Conservation (phyloP, 2,888 invertebrate species). For the Sminthurinus aureus region DNA sequence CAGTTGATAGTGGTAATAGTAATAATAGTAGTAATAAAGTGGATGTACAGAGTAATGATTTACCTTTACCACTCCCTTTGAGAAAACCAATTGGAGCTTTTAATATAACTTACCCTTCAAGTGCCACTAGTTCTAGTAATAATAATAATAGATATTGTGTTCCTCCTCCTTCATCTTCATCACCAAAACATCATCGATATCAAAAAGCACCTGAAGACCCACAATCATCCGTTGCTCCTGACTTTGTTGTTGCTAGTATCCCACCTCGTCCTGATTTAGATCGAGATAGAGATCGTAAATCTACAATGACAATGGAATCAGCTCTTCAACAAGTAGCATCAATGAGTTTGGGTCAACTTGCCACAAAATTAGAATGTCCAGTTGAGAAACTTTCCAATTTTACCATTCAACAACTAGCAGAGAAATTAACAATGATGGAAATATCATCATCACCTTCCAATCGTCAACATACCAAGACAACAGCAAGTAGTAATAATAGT, state of each 20-base stretch:
- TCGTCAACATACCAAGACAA: background rate
- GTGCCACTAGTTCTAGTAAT: background rate
- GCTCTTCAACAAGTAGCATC: slow-evolving; percentile 81
- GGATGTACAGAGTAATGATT: slow-evolving; percentile 63
- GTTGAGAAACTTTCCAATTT: slow-evolving; percentile 80
- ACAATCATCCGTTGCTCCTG: background rate
- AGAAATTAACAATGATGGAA: slow-evolving; percentile 71
- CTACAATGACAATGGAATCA: slow-evolving; percentile 54
- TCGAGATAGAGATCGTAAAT: background rate
- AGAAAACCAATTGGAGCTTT: slow-evolving; percentile 24
- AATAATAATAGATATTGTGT: slow-evolving; percentile 32
- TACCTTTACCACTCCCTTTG: slow-evolving; percentile 71
- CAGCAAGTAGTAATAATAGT: background rate
- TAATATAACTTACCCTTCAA: background rate
- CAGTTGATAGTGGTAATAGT: background rate
- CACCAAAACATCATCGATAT: background rate
- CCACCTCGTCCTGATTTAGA: background rate
- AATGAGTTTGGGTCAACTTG: slow-evolving; percentile 81
- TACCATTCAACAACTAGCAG: slow-evolving; percentile 86
- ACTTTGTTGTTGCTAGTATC: slow-evolving; percentile 14
- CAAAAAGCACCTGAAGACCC: background rate
- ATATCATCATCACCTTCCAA: background rate
- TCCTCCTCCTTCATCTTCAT: slow-evolving; percentile 23
- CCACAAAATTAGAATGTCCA: slow-evolving; percentile 78
- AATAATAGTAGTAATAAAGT: background rate